Evolutionary conservation across 30 jellyfish, hydroid and myxozoan genomes (phyloP).

Genomic region (Sanderia malayensis): DNA sequence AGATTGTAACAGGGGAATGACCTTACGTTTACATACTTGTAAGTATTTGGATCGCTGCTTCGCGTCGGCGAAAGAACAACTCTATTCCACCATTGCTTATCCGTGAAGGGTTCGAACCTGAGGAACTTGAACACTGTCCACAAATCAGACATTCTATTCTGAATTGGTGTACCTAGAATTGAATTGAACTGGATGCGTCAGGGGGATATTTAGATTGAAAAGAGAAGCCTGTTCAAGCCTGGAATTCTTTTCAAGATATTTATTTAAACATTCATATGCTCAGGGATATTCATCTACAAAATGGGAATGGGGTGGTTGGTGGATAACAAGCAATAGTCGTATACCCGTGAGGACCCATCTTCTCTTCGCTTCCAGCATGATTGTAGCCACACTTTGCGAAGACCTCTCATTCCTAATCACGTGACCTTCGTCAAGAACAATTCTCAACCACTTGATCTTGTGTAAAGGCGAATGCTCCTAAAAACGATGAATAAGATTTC

Average conservation of each 20-base stretch:
- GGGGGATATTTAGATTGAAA: too few species aligned
- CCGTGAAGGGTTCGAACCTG: constrained; percentile 66
- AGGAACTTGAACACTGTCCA: constrained; percentile 70
- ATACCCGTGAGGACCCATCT: constrained; percentile 79
- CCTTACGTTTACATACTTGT: constrained; percentile 46
- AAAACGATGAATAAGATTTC: too few species aligned
- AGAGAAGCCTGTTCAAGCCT: too few species aligned
- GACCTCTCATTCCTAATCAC: constrained; percentile 64
- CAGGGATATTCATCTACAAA: too few species aligned
- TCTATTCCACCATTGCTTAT: constrained; percentile 53
- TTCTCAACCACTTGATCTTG: constrained; percentile 60
- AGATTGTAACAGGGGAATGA: too few species aligned
- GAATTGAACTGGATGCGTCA: too few species aligned
- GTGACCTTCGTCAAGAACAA: constrained; percentile 76
- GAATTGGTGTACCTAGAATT: constrained; percentile 75
- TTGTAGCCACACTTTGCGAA: constrained; percentile 58
- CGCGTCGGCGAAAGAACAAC: constrained; percentile 59
- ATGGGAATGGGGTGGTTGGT: too few species aligned
- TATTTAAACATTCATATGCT: too few species aligned
- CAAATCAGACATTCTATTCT: constrained; percentile 73
- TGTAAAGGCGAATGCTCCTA: constrained; percentile 65
- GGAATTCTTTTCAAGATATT: too few species aligned
- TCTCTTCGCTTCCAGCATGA: constrained; percentile 38
- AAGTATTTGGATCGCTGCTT: constrained; percentile 24
- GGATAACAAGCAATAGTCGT: too few species aligned